Evolutionary conservation across 2,888 invertebrate genomes (phyloP), one percentile per base, ranked within the genome.

Genomic region (Patella pellucida): DNA sequence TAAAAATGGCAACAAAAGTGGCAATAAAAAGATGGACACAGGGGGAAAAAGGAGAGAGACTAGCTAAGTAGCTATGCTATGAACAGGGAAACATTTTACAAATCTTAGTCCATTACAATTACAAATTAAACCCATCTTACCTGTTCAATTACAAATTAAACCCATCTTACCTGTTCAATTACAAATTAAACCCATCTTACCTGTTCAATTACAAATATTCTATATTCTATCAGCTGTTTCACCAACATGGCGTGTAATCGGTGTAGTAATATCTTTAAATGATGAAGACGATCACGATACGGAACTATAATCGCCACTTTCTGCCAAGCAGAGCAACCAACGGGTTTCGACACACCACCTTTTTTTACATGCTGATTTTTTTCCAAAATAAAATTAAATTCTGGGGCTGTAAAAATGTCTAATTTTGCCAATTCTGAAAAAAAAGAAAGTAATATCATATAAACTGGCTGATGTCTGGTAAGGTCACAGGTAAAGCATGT

Each of bases 131-230:
- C n/a, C n/a, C n/a, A n/a, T n/a, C n/a, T n/a, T n/a, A n/a, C n/a
- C n/a, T n/a, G n/a, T n/a, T n/a, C n/a, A n/a, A n/a, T n/a, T n/a
- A n/a, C n/a, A n/a, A n/a, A n/a, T 41, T 41, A 41, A 41, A 41
- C 9, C 41, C 7, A 41, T 41, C 41, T 9, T 41, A 41, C 41
- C 41, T 41, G 41, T 41, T 41, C 41, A 41, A 41, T 41, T 41
- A 41, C 41, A 41, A 41, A 41, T 41, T 31, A 31, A n/a, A n/a
- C n/a, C n/a, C n/a, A n/a, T n/a, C 51, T 68, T 68, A 88, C 88
- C 86, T 89, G 89, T 79, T 89, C 89, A 54, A 89, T 77, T 1
- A 89, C 83, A 79, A 89, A 87, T 69, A 89, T 85, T 70, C 81
- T 81, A 74, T 89, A 89, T 50, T 84, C 77, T 3, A 85, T 78